Conservation (phyloP, 2,113 vertebrate genomes). For the Tympanuchus pallidicinctus region DNA sequence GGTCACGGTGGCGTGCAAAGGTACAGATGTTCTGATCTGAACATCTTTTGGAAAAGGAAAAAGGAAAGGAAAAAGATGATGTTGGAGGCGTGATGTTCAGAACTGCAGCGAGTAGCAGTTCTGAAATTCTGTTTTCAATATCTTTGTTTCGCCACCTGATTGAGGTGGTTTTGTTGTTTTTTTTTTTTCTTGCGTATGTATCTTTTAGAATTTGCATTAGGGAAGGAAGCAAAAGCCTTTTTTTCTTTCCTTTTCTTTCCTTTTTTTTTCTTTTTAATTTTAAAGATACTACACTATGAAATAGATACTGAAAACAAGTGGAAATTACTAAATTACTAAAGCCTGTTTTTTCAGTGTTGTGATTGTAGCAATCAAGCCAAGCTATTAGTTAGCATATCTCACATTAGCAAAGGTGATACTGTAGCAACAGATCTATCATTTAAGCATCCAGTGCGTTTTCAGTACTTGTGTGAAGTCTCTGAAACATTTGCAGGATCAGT, state of each 20-base stretch:
- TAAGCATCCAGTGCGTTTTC: not conserved
- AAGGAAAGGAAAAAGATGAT: not conserved
- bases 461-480: not conserved
- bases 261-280: not conserved
- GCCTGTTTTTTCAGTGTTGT: not conserved
- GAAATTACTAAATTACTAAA: not conserved
- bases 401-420: not conserved
- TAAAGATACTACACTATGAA: not conserved
- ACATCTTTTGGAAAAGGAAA: not conserved
- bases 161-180: not conserved
- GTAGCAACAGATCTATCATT: not conserved
- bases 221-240: not conserved
- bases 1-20: not conserved
- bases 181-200: not conserved
- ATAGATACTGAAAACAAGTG: not conserved
- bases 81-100: not conserved
- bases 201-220: not conserved
- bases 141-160: not conserved
- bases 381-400: not conserved
- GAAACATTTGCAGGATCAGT: not conserved
- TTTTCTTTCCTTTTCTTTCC: accelerated
- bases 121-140: not conserved
- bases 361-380: not conserved
- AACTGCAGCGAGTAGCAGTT: not conserved
- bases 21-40: not conserved